These are phyloP conservation scores for Pedionomus torquatus DNA, from an alignment of 2,113 vertebrate species.

Conservation along the genomic window DNA sequence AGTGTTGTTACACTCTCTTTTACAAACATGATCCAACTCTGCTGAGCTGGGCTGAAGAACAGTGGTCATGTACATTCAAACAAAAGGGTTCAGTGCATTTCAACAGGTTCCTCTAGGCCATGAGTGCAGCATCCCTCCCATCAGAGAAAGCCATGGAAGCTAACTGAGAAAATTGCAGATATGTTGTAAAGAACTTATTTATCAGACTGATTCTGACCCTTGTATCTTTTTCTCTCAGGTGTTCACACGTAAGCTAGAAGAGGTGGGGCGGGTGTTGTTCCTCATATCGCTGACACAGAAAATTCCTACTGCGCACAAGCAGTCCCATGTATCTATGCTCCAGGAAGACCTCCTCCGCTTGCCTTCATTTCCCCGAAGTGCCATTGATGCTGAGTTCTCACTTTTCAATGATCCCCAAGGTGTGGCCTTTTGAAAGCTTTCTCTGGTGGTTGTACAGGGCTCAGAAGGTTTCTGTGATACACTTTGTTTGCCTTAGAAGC, in stretches of 20 bases:
- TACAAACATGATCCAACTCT: not conserved
- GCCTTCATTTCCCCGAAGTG: constrained; percentile 94
- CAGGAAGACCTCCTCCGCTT: constrained; percentile 97
- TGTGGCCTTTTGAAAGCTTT: constrained; percentile 2
- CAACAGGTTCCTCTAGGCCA: not conserved
- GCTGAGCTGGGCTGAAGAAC: not conserved
- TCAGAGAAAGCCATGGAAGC: not conserved
- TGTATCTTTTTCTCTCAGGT: constrained; percentile 78
- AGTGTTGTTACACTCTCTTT: not conserved
- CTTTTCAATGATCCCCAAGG: constrained; percentile 94
- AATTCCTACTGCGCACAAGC: constrained; percentile 93
- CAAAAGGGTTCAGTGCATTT: not conserved
- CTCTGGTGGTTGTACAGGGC: not conserved
- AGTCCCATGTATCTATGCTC: constrained; percentile 96
- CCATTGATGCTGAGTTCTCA: constrained; percentile 96
- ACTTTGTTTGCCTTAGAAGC: not conserved
- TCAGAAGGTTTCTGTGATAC: not conserved
- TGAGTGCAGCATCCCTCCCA: not conserved
- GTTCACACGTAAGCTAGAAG: constrained; percentile 95
- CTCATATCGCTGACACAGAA: constrained; percentile 95
- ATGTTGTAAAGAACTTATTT: not conserved
- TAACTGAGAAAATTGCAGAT: not conserved
- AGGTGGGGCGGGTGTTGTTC: constrained; percentile 94
- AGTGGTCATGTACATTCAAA: not conserved
- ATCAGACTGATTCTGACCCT: no score